These are phyloP conservation scores for Petroica traversi DNA, from an alignment of 2,113 vertebrate genomes.

Conservation along the genomic window DNA sequence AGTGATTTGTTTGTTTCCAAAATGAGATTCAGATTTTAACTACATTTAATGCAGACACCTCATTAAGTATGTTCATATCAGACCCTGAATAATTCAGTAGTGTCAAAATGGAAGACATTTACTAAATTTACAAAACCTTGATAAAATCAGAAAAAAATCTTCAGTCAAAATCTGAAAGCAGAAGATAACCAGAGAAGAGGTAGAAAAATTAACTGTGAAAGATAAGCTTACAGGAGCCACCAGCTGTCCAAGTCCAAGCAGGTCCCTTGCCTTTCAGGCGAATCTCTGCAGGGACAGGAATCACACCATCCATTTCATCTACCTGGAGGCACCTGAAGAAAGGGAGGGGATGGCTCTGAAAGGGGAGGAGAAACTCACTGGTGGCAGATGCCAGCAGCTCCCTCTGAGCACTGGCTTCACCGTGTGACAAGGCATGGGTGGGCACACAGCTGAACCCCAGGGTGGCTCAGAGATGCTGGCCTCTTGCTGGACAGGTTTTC, in stretches of 20 bases:
- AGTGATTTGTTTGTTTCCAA: background rate
- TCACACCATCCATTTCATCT: background rate
- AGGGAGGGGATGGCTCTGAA: background rate
- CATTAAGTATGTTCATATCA: background rate
- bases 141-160: background rate
- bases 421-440: rapidly evolving
- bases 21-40: background rate
- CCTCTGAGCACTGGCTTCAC: background rate
- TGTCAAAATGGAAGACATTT: background rate
- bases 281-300: background rate
- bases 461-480: background rate
- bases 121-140: background rate
- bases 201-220: background rate
- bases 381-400: background rate
- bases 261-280: background rate
- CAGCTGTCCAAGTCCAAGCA: background rate
- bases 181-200: background rate
- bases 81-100: background rate
- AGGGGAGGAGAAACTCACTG: background rate
- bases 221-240: background rate
- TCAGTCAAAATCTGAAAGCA: background rate
- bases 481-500: background rate
- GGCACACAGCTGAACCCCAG: background rate
- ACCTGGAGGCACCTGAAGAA: background rate
- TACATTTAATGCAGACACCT: background rate